Evolutionary conservation across 1,140 invertebrate genomes (phyloP).

Genomic region (Caenorhabditis tropicalis): DNA sequence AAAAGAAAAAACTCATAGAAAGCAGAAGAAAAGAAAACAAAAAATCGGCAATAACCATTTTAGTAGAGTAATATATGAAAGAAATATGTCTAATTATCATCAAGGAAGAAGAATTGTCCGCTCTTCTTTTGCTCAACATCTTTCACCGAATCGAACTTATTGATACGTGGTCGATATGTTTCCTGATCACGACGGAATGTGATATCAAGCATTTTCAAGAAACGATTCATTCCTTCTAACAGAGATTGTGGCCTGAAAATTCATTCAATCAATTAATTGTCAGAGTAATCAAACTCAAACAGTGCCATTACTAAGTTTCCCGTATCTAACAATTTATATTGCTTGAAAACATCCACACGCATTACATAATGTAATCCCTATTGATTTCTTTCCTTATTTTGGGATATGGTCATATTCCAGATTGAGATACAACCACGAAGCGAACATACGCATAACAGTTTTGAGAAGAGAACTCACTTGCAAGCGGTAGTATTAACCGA

Average conservation of each 20-base stretch:
- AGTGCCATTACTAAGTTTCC: too few species aligned
- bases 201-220: slow-evolving; percentile 93
- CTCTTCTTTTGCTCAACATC: slow-evolving; percentile 94
- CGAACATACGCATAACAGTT: too few species aligned
- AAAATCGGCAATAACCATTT: neutral
- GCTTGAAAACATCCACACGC: too few species aligned
- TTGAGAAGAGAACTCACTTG: slow-evolving; percentile 73
- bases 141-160: slow-evolving; percentile 95
- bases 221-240: slow-evolving; percentile 96
- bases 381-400: too few species aligned
- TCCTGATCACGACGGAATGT: slow-evolving; percentile 98
- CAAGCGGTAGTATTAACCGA: slow-evolving; percentile 87
- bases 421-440: too few species aligned
- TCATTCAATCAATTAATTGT: too few species aligned
- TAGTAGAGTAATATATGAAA: slow-evolving; percentile 12
- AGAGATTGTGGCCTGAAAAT: slow-evolving; percentile 82
- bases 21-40: neutral
- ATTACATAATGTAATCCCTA: too few species aligned
- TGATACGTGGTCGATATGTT: slow-evolving; percentile 96
- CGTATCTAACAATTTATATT: too few species aligned
- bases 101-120: slow-evolving; percentile 98
- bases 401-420: too few species aligned
- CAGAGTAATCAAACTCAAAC: too few species aligned
- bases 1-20: too few species aligned
- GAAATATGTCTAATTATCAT: slow-evolving; percentile 76